Evolutionary conservation across 2,888 invertebrate genomes (phyloP), one percentile per base, ranked within the genome.

Genomic region (Drosophila glabriapex): DNA sequence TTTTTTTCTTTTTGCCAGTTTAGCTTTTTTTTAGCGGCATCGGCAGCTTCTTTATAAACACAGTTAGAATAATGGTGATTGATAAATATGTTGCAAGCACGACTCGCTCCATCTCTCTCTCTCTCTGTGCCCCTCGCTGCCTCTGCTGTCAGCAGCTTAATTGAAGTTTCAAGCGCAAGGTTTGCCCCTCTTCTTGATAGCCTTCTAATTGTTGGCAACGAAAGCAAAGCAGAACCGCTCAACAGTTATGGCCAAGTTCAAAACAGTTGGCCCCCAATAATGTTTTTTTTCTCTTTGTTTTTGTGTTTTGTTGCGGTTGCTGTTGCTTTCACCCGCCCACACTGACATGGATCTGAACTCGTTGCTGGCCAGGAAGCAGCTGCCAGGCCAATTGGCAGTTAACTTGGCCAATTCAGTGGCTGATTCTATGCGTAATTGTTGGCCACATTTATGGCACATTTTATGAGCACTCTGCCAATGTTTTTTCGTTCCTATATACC

Each of bases 31-130:
- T 46, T 6, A 43, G 43, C 43, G 5, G 43, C 43, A 39, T 16
- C 39, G 33, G 58, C 77, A 62, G 82, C 83, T 83, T 65, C 81
- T 73, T 66, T 73, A 83, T 71, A 67, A 76, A 83, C 71, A 73
- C 65, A 87, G 86, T 89, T 90, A 90, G 89, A 90, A 90, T 87
- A 87, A 87, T 90, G 89, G 91, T 90, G 86, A 87, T 87, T 90
- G 91, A 87, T 87, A 87, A 90, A 87, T 87, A 87, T 87, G 80
- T 87, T 89, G 89, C 84, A 90, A 78, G 86, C 86, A 87, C 86
- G 86, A 87, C 66, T 87, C 76, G 56, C 50, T 25, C 41, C 35
- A 25, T 35, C 22, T n/a, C 64, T 25, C 9, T 50, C 14, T n/a
- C n/a, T 6, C 12, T 35, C 16, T 6, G 12, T 43, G n/a, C 12